phyloP scores from a whole-genome alignment of 2,797 vertebrate genomes.

The Bovichtus diacanthus region DNA sequence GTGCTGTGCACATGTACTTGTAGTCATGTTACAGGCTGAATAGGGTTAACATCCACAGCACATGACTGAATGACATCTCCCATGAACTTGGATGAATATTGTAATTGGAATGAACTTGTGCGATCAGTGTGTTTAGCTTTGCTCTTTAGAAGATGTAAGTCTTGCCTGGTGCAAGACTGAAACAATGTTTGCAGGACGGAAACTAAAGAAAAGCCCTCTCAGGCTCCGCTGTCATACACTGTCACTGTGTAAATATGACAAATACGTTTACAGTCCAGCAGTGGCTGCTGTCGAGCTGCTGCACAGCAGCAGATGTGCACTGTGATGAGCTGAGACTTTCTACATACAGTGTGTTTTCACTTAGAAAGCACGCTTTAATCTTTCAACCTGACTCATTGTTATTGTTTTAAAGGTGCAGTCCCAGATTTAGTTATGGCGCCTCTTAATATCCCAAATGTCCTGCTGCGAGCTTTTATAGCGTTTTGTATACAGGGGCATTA shows the following conservation, averaged over 20 bases:
- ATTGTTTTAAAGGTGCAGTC: background rate
- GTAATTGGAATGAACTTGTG: background rate
- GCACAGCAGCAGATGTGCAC: background rate
- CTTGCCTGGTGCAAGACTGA: slow-evolving; percentile 80
- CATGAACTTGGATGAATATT: background rate
- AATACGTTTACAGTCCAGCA: too few relatives aligned
- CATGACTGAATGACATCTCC: background rate
- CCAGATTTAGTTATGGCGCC: background rate
- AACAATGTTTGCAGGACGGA: slow-evolving; percentile 79
- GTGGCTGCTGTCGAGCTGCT: background rate
- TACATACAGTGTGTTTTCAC: background rate
- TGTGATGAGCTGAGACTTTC: background rate
- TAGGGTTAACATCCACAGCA: background rate
- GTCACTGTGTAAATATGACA: too few relatives aligned
- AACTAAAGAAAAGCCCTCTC: slow-evolving; percentile 7
- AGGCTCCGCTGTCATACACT: background rate
- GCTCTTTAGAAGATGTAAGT: slow-evolving; percentile 4
- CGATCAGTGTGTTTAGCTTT: background rate
- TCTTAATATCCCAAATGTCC: background rate
- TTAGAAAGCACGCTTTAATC: background rate
- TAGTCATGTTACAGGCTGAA: background rate
- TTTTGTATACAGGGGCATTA: too few relatives aligned
- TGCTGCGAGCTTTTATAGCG: too few relatives aligned
- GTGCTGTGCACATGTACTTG: background rate
- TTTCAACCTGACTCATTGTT: background rate